Evolutionary conservation across 2,113 vertebrate genomes (phyloP).

Genomic region (Cygnus atratus): DNA sequence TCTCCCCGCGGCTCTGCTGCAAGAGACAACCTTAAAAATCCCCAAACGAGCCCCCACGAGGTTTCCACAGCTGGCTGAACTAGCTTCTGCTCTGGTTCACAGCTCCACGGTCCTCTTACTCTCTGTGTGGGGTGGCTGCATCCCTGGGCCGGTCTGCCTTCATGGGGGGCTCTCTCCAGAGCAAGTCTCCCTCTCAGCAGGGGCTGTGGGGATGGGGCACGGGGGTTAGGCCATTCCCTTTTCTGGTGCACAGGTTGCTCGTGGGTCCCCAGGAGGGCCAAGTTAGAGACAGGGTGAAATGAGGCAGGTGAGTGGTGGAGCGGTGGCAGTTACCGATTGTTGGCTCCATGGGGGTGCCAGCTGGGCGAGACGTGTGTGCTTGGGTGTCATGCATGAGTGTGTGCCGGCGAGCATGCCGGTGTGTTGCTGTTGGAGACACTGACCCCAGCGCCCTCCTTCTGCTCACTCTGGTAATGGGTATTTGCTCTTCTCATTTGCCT

Average conservation of each 20-base stretch:
- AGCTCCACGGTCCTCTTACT: not conserved
- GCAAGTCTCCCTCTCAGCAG: conserved; percentile 6
- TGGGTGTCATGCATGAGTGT: not conserved
- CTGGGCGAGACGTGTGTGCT: not conserved
- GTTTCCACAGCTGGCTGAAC: not conserved
- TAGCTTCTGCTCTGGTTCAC: conserved; percentile 39
- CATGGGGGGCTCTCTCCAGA: not conserved
- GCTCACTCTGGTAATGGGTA: conserved; percentile 39
- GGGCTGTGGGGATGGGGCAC: not conserved
- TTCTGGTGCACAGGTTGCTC: not conserved
- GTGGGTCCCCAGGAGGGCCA: not conserved
- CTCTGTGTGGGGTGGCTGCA: not conserved
- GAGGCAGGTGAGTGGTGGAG: not conserved
- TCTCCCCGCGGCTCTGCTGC: not conserved
- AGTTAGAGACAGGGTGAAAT: not conserved
- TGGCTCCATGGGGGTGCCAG: not conserved
- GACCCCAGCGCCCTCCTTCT: conserved; percentile 8
- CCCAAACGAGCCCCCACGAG: not conserved
- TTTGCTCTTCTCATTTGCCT: conserved; percentile 33
- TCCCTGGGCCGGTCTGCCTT: not conserved
- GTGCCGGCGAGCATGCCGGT: not conserved
- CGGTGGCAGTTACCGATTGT: not conserved
- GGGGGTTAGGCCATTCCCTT: not conserved
- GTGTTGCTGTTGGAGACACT: not conserved
- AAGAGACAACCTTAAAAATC: not conserved